A percentile compares a stretch with the other conserved stretches of the same genome.
These are phyloP conservation scores for Pangasianodon hypophthalmus DNA, from an alignment of 2,113 vertebrate genomes.

Conservation along the genomic window DNA sequence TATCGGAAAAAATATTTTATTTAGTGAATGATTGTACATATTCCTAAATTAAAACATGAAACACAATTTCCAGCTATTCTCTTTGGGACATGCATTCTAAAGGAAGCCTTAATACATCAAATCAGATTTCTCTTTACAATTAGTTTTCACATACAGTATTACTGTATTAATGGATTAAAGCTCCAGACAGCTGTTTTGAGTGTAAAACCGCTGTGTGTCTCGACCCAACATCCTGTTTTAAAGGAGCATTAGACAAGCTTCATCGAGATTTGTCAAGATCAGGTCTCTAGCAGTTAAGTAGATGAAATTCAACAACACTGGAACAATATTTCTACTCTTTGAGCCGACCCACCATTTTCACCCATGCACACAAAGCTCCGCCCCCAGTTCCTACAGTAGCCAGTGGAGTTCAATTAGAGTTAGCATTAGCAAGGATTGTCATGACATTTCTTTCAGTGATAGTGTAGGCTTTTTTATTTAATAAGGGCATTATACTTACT, in stretches of 20 bases:
- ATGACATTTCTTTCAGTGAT: neutral
- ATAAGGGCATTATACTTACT: neutral
- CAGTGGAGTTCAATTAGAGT: neutral
- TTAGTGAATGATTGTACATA: neutral
- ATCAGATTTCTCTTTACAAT: neutral
- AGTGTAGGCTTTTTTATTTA: neutral
- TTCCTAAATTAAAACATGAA: neutral
- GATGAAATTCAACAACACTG: neutral
- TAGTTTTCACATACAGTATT: too few relatives aligned
- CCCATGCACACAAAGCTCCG: neutral
- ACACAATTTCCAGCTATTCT: neutral
- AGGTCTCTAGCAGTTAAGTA: neutral
- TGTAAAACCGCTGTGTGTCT: neutral
- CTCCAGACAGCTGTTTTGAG: neutral
- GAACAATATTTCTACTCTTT: neutral
- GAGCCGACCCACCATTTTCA: neutral
- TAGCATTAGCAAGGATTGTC: neutral
- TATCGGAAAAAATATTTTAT: neutral
- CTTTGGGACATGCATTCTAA: neutral
- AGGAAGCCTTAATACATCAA: neutral
- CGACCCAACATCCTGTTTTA: neutral
- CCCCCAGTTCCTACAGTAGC: neutral
- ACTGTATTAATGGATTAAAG: neutral
- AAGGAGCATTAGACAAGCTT: neutral
- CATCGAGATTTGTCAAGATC: neutral